Evolutionary conservation across 2,797 vertebrate species (phyloP), one percentile per base, ranked within the genome.

Genomic region (Cirrhinus molitorella): DNA sequence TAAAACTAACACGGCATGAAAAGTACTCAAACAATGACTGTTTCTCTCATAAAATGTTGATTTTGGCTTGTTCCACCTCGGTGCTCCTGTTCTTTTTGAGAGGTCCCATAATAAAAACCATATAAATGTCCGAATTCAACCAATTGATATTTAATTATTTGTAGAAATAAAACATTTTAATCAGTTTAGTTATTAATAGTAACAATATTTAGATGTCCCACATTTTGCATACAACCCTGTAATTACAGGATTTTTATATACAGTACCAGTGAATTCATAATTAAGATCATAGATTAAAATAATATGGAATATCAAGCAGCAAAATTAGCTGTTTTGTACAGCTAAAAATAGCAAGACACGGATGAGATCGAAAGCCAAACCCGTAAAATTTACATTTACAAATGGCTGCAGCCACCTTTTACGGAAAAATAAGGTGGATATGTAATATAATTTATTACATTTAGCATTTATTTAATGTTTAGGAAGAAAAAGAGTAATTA

Each of bases 1-100:
- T 77, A 21, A 77, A 77, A 45, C 43, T 47, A 77, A 61, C 57
- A 31, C 6, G 25, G 53, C 73, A 43, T 59, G n/a, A 75, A 25
- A 75, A 43, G 34, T 19, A 28, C 17, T 8, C 19, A 59, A 45
- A 63, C 23, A 77, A 19, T 1, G n/a, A 40, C 53, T 23, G 3
- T 28, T 40, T 47, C 0, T 23, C 17, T 8, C 16, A 47, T 14
- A 21, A 59, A 77, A 77, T 13, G 37, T 75, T 11, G 34, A 57
- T 37, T 57, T 57, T 55, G 34, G 72, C 21, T 75, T 40, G 34
- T 25, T 75, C 21, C 53, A 25, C n/a, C n/a, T 75, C 14, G 23
- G 3, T 43, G 34, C n/a, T 25, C 34, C n/a, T 1, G n/a, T 9
- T 67, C 65, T 40, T 67, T 40, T 67, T 13, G 34, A 37, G n/a